These are phyloP conservation scores for Protonibea diacanthus DNA, from an alignment of 2,797 vertebrate genomes.

Conservation along the genomic window DNA sequence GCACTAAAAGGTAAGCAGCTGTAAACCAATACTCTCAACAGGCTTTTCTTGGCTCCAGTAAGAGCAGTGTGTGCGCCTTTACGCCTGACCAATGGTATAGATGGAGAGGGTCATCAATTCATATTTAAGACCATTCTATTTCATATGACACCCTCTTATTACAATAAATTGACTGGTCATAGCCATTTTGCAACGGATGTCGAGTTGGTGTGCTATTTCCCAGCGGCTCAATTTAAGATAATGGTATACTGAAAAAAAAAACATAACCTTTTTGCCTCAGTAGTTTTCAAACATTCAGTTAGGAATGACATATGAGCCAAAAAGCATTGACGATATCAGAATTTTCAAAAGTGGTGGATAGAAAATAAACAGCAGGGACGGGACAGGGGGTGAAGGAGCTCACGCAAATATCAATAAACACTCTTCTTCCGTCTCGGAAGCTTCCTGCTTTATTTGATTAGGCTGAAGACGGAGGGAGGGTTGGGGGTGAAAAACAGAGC, in stretches of 20 bases:
- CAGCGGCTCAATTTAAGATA: constrained; percentile 76
- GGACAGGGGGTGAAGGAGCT: constrained; percentile 80
- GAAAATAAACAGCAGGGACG: constrained; percentile 81
- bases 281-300: constrained; percentile 46
- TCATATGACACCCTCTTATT: constrained; percentile 74
- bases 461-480: constrained; percentile 82
- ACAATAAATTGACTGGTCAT: constrained; percentile 71
- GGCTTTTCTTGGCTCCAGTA: constrained; percentile 63
- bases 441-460: constrained; percentile 99
- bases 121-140: constrained; percentile 79
- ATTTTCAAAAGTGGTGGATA: constrained; percentile 66
- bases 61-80: constrained; percentile 43
- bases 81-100: constrained; percentile 58
- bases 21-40: constrained; percentile 79
- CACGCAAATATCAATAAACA: constrained; percentile 94
- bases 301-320: constrained; percentile 36
- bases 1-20: constrained; percentile 58
- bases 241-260: constrained; percentile 56
- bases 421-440: constrained; percentile 97
- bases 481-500: constrained; percentile 91
- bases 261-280: constrained; percentile 37
- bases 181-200: constrained; percentile 67
- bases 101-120: constrained; percentile 77
- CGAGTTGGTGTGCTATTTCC: constrained; percentile 70
- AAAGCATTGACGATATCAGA: constrained; percentile 63